Conservation (phyloP, 1,140 invertebrate genomes). For the Camponotus pennsylvanicus region DNA sequence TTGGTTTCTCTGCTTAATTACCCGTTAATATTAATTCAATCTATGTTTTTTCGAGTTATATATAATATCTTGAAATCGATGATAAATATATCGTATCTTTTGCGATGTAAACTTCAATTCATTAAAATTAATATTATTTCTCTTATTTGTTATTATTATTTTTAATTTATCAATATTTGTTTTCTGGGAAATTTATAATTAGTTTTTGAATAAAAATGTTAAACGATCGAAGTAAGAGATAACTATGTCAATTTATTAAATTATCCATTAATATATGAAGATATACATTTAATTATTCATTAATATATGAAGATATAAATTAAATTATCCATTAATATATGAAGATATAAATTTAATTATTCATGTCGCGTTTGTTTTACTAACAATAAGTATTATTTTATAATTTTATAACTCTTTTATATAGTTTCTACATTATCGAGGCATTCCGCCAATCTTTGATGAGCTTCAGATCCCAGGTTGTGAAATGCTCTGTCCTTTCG, state of each 20-base stretch:
- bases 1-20: background rate
- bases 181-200: too few species aligned
- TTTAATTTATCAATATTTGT: too few species aligned
- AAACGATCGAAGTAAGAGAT: too few species aligned
- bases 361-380: background rate
- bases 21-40: background rate
- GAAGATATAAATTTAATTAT: background rate
- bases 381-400: background rate
- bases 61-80: background rate
- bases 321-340: background rate
- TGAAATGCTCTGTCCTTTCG: conserved; percentile 86
- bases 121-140: conserved; percentile 23
- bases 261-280: background rate
- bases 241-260: too few species aligned
- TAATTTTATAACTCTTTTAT: background rate
- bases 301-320: background rate
- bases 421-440: conserved; percentile 84
- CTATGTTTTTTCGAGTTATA: background rate
- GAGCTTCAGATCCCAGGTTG: conserved; percentile 87
- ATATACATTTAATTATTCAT: background rate
- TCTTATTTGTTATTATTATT: background rate
- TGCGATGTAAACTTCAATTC: background rate
- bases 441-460: conserved; percentile 84
- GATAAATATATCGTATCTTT: background rate
- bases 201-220: conserved; percentile 67